A percentile compares a stretch with the other conserved stretches of the same genome.
Conservation (phyloP, 1,140 invertebrate genomes). For the honey bee (Apis mellifera) region DNA sequence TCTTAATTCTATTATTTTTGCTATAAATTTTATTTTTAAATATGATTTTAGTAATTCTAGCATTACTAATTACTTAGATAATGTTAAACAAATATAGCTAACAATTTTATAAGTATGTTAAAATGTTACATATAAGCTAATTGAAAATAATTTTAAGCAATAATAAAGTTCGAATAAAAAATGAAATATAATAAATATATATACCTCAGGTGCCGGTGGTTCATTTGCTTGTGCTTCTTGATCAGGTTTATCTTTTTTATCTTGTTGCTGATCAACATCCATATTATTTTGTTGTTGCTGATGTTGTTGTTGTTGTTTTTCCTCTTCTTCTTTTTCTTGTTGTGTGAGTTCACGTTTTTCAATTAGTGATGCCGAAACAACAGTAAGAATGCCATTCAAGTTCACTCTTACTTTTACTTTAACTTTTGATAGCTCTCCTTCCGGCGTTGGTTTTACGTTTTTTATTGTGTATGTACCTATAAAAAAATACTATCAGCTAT, state of each 20-base stretch:
- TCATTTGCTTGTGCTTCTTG: slow-evolving; percentile 80
- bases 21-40: background rate
- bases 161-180: slow-evolving; percentile 5
- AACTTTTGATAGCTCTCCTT: slow-evolving; percentile 95
- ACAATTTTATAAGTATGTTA: slow-evolving; percentile 8
- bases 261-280: slow-evolving; percentile 77
- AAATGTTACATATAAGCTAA: slow-evolving; percentile 3
- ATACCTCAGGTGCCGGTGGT: slow-evolving; percentile 81
- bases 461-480: slow-evolving; percentile 92
- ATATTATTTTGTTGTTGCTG: slow-evolving; percentile 79
- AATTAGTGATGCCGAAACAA: slow-evolving; percentile 91
- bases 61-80: background rate
- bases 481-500: slow-evolving; percentile 12
- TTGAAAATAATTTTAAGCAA: background rate
- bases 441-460: slow-evolving; percentile 91
- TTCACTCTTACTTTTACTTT: slow-evolving; percentile 98
- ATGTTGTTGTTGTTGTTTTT: slow-evolving; percentile 80
- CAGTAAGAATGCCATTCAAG: slow-evolving; percentile 94
- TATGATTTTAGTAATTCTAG: background rate
- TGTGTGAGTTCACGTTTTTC: slow-evolving; percentile 90
- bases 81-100: background rate
- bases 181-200: slow-evolving; percentile 18
- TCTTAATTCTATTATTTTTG: slow-evolving; percentile 4
- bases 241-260: slow-evolving; percentile 78
- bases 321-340: slow-evolving; percentile 82